These are phyloP conservation scores for Leptobrachium leishanense DNA, from an alignment of 2,113 vertebrate species.

Conservation along the genomic window DNA sequence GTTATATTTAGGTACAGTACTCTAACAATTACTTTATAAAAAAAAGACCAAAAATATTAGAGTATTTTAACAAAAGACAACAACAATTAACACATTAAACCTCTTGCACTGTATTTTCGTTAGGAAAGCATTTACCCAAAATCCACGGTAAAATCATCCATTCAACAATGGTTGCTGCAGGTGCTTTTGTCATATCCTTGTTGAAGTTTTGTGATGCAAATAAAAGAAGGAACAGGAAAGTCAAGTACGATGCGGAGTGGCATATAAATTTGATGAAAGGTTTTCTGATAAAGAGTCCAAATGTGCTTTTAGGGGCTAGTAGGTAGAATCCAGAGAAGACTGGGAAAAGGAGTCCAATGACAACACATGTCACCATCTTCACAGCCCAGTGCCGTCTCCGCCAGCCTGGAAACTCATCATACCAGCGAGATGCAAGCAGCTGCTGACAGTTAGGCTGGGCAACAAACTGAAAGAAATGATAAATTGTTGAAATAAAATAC, in stretches of 20 bases:
- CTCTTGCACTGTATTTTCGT: conserved; percentile 67
- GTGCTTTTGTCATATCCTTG: conserved; percentile 79
- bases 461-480: conserved; percentile 79
- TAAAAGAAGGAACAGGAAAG: conserved; percentile 92
- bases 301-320: conserved; percentile 86
- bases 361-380: conserved; percentile 89
- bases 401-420: conserved; percentile 95
- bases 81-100: conserved; percentile 45
- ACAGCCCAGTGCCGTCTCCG: conserved; percentile 91
- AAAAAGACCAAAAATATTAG: neutral
- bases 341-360: conserved; percentile 91
- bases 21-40: neutral
- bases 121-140: conserved; percentile 87
- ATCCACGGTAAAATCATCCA: conserved; percentile 99
- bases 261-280: conserved; percentile 99
- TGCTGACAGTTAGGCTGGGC: conserved; percentile 98
- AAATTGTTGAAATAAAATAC: too few species aligned
- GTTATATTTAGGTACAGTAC: too few species aligned
- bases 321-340: conserved; percentile 90
- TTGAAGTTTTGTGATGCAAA: conserved; percentile 91
- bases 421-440: conserved; percentile 95
- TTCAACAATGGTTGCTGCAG: conserved; percentile 85
- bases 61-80: neutral
- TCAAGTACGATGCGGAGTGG: conserved; percentile 97
- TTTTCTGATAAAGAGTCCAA: conserved; percentile 92